Conservation (phyloP, 2,113 vertebrate species). For the Elachura formosa region DNA sequence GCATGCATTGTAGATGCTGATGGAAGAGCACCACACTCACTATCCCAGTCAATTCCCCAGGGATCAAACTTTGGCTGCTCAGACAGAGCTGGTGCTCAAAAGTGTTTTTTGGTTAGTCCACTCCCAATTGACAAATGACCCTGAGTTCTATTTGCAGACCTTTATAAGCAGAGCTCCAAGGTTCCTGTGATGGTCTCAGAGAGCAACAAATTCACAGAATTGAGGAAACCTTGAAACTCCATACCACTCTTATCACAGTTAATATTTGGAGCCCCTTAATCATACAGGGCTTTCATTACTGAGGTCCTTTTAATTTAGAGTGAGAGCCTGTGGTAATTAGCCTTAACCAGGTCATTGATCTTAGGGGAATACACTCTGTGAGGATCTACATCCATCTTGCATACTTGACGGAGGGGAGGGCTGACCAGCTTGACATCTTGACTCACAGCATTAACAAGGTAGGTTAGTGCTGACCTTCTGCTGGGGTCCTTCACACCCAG, state of each 20-base stretch:
- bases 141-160: not conserved
- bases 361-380: conserved; percentile 1
- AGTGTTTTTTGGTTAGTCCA: not conserved
- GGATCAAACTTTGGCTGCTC: not conserved
- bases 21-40: not conserved
- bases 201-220: not conserved
- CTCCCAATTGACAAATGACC: not conserved
- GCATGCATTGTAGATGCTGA: not conserved
- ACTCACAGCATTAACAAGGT: conserved; percentile 7
- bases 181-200: not conserved
- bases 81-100: not conserved
- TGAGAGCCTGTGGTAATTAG: conserved; percentile 50
- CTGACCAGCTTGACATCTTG: not conserved
- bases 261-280: conserved; percentile 60
- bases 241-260: not conserved
- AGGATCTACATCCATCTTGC: conserved; percentile 41
- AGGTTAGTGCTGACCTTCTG: conserved; percentile 19
- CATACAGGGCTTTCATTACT: conserved; percentile 41
- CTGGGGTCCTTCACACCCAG: not conserved
- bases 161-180: not conserved
- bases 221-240: conserved; percentile 13
- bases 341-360: conserved; percentile 59
- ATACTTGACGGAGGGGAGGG: not conserved
- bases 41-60: not conserved
- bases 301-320: conserved; percentile 62